These are phyloP conservation scores for Lepidiolamprologus cunningtoni DNA, from an alignment of 2,113 vertebrate species.

Conservation along the genomic window DNA sequence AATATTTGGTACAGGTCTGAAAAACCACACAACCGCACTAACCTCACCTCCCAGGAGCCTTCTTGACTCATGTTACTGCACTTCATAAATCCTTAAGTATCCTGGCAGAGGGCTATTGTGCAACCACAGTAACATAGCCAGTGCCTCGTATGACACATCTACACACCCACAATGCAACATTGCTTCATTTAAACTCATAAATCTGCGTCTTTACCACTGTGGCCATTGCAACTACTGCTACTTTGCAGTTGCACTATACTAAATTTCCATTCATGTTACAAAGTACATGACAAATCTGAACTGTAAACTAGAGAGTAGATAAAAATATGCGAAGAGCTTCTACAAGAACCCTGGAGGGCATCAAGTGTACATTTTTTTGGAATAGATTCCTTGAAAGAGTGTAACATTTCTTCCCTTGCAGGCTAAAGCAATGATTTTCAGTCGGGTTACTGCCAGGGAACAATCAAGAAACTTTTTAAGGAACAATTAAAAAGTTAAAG, in stretches of 20 bases:
- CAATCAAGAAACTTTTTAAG: background rate
- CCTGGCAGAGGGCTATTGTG: background rate
- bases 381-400: background rate
- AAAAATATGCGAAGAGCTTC: background rate
- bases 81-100: constrained; percentile 25
- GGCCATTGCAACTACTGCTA: background rate
- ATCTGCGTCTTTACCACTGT: background rate
- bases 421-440: background rate
- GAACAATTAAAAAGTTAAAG: background rate
- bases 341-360: background rate
- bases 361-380: background rate
- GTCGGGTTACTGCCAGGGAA: background rate
- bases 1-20: constrained; percentile 24
- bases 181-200: background rate
- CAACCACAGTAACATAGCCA: constrained; percentile 15
- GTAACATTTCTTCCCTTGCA: background rate
- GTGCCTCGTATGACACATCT: constrained; percentile 15
- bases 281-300: background rate
- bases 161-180: background rate
- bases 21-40: constrained; percentile 18
- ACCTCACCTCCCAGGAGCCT: constrained; percentile 38
- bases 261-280: background rate
- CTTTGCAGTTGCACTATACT: background rate
- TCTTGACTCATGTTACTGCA: constrained; percentile 13
- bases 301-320: background rate